These are phyloP conservation scores for Cliona cf. orientalis DNA, from an alignment of 37 sponge, comb jelly and placozoan species.

Conservation along the genomic window DNA sequence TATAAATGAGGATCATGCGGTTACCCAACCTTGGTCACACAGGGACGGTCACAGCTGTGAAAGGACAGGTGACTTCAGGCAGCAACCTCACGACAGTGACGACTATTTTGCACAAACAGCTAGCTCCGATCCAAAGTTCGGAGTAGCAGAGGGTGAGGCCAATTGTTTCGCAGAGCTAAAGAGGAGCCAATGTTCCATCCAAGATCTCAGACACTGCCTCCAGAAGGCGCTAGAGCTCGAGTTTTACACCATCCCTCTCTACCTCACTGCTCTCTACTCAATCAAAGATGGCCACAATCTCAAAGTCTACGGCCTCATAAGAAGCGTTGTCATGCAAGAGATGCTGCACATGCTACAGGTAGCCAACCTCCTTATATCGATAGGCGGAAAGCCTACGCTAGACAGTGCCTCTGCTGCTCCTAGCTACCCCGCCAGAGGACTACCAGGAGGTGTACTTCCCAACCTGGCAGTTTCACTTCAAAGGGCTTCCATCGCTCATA, in stretches of 20 bases:
- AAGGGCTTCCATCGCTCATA: constrained; percentile 29
- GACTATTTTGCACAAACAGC: too few species aligned
- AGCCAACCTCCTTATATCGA: constrained; percentile 59
- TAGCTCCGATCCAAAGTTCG: too few species aligned
- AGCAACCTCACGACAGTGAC: too few species aligned
- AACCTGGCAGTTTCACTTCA: constrained; percentile 28
- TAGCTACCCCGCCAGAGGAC: constrained; percentile 23
- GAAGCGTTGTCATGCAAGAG: constrained; percentile 55
- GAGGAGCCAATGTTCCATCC: background rate
- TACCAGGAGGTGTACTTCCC: constrained; percentile 61
- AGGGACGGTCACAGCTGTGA: too few species aligned
- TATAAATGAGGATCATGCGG: too few species aligned
- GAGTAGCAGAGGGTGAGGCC: background rate
- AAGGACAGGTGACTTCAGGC: too few species aligned
- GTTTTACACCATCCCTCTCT: constrained; percentile 51
- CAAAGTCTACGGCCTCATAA: constrained; percentile 38
- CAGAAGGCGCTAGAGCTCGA: constrained; percentile 53
- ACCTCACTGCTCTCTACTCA: constrained; percentile 59
- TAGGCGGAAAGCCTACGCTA: constrained; percentile 49
- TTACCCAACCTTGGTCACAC: too few species aligned
- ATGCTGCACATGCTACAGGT: constrained; percentile 66
- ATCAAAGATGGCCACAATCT: constrained; percentile 49
- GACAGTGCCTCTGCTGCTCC: constrained; percentile 23
- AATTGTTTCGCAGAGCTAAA: too few species aligned
- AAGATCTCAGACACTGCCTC: background rate